These are phyloP conservation scores for Eristalis intricaria DNA, from an alignment of 2,888 invertebrate genomes.

Conservation along the genomic window DNA sequence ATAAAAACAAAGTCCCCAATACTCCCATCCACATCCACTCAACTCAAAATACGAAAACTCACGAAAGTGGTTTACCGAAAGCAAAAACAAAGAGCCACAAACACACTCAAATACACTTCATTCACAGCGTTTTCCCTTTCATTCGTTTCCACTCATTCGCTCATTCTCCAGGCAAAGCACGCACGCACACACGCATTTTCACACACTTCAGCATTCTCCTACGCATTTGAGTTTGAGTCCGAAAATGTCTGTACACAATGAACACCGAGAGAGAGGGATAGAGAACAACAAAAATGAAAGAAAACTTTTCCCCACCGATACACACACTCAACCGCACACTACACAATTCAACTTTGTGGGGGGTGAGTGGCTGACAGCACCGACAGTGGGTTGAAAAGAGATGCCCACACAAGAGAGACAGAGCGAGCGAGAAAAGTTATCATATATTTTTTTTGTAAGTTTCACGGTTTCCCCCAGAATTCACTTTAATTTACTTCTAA, in stretches of 20 bases:
- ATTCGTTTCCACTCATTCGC: slow-evolving; percentile 62
- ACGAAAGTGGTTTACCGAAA: neutral
- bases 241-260: slow-evolving; percentile 54
- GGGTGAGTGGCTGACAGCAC: slow-evolving; percentile 9
- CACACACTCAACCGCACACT: slow-evolving; percentile 14
- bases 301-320: slow-evolving; percentile 36
- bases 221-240: slow-evolving; percentile 23
- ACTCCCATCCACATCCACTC: slow-evolving; percentile 2
- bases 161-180: neutral
- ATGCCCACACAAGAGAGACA: neutral
- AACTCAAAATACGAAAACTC: neutral
- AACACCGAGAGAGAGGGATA: slow-evolving; percentile 35
- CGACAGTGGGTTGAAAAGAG: neutral
- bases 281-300: slow-evolving; percentile 41
- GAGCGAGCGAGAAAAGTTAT: neutral
- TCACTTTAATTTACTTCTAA: neutral
- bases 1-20: neutral
- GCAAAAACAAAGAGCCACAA: neutral
- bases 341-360: slow-evolving; percentile 13
- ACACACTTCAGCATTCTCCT: neutral
- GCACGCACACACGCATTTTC: slow-evolving; percentile 2
- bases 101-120: slow-evolving; percentile 16
- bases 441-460: neutral
- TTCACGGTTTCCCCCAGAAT: neutral
- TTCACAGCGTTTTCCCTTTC: slow-evolving; percentile 62